Evolutionary conservation across 92 coral and sea anemone genomes (phyloP), one percentile per base, ranked within the genome.

Genomic region (Zoanthus solanderi): DNA sequence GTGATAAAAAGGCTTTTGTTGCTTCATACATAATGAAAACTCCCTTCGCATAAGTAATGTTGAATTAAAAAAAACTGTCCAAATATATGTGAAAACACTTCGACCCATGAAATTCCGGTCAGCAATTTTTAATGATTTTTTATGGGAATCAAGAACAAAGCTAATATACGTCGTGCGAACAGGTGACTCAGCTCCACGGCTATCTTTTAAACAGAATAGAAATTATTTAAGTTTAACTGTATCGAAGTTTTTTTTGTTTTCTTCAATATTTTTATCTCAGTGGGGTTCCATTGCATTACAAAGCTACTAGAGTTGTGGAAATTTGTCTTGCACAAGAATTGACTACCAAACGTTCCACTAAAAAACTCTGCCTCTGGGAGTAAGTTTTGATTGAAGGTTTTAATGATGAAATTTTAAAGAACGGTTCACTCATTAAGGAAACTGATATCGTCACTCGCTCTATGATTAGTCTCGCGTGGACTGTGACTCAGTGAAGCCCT

Each of bases 1-100:
- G 34, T 16, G 83, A 81, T 47, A 67, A 65, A 32, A 66, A 17
- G 9, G 6, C 34, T 65, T 67, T 47, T 31, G 47, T 66, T 65
- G 50, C 46, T 23, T 66, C 85, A 81, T 46, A 32, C n/a, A 81
- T 81, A 63, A 81, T 81, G 63, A 52, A 80, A 63, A 81, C n/a
- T 81, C 46, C 23, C 85, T 44, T 15, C 75, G 75, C 85, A 81
- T 63, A 66, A 28, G 37, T 81, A 66, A 81, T 81, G 63, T 10
- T 9, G 74, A 63, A 68, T 7, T 46, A 66, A 66, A 72, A 80
- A 65, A 5, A 13, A 79, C 30, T 60, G 60, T 58, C n/a, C 28
- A 58, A 79, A 32, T 42, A 57, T 52, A 50, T 23, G 75, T 81
- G 45, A 81, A 67, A 58, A 45, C 30, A 81, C 60, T n/a, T 81